A percentile compares a stretch with the other conserved stretches of the same genome.
These are phyloP conservation scores for Ophioninae sp. DNA, from an alignment of 2,888 invertebrate species.

Conservation along the genomic window DNA sequence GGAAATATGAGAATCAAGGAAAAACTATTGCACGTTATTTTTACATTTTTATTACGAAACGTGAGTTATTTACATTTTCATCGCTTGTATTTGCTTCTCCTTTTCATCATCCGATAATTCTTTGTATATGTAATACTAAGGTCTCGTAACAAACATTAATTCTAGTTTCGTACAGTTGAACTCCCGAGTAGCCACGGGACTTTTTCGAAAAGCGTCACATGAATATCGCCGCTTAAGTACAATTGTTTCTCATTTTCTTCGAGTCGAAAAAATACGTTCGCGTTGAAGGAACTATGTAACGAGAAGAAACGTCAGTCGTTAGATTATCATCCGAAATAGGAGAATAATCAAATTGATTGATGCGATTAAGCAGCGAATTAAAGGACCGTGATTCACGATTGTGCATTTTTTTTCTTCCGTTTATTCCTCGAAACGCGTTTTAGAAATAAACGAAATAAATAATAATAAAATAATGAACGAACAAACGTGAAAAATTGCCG, in stretches of 20 bases:
- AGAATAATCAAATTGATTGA: constrained; percentile 63
- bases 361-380: constrained; percentile 63
- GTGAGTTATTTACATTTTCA: constrained; percentile 72
- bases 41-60: constrained; percentile 74
- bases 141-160: constrained; percentile 70
- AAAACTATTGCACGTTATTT: constrained; percentile 4
- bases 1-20: background rate
- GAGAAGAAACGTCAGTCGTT: background rate
- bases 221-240: constrained; percentile 57
- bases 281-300: background rate
- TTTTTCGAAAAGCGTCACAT: constrained; percentile 11
- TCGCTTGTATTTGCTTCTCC: constrained; percentile 55
- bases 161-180: constrained; percentile 49
- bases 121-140: constrained; percentile 68
- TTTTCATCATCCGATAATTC: constrained; percentile 40
- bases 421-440: background rate
- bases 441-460: background rate
- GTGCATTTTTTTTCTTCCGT: background rate
- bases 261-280: background rate
- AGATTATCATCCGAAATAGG: background rate
- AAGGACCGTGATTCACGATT: constrained; percentile 10
- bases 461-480: background rate
- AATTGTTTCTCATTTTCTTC: background rate
- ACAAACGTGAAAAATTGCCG: background rate
- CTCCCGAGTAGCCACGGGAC: background rate